Evolutionary conservation across 2,797 vertebrate species (phyloP), one percentile per base, ranked within the genome.

Genomic region (Sylvilagus floridanus): DNA sequence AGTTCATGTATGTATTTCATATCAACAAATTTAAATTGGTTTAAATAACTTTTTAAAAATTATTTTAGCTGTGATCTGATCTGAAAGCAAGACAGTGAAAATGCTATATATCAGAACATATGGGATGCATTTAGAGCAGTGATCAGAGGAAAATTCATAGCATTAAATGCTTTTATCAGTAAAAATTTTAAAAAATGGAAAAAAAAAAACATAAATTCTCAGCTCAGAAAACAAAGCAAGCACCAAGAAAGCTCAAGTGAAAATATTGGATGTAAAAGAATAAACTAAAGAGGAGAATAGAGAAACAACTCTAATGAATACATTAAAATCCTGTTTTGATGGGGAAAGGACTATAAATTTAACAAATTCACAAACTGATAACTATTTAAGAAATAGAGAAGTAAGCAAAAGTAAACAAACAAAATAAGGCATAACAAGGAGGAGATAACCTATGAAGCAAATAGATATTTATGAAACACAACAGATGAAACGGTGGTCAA

Each of bases 101-200:
- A 4, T 12, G 65, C 3, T 73, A 37, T 0, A 60, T 2, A 42
- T 30, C 63, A 22, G 12, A 79, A 62, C 1, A 11, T 37, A 8
- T 60, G n/a, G 14, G 11, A 73, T 75, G n/a, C 8, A 76, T 88
- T 69, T 87, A 92, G 92, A 75, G n/a, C 69, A 73, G 22, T 69
- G 35, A 73, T 35, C 52, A 83, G n/a, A 57, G 60, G n/a, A 92
- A 88, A 71, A 65, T 37, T 42, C 69, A 47, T 42, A 95, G 62
- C 28, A 92, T 47, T 81, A 24, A 73, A 32, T 5, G 7, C 0
- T 72, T 54, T 35, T 21, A 60, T 66, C 7, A 85, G 37, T 52
- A 75, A 66, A 66, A 65, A 28, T 79, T 0, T 79, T 0, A 83
- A 88, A 92, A 3, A 72, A 68, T 37, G 54, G 21, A 35, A 28